Evolutionary conservation across 2,888 invertebrate species (phyloP).

Genomic region (Rotaria sp.): DNA sequence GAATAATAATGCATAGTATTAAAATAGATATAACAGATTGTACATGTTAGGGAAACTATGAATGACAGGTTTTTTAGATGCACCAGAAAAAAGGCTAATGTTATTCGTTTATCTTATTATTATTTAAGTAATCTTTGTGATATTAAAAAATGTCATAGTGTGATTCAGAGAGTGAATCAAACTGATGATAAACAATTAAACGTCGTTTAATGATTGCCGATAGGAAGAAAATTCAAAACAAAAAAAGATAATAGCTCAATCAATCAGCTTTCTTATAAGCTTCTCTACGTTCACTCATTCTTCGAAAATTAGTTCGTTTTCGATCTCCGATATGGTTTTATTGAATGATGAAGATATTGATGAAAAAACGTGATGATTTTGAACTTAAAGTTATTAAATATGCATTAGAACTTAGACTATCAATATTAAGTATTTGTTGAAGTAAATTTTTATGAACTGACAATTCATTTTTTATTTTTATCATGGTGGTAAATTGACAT

Average conservation of each 20-base stretch:
- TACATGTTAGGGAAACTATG: not conserved
- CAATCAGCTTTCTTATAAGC: too few species aligned
- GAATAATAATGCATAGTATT: not conserved
- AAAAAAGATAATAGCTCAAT: too few species aligned
- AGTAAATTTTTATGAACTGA: not conserved
- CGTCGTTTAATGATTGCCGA: too few species aligned
- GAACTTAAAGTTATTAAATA: not conserved
- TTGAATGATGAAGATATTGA: not conserved
- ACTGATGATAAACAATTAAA: too few species aligned
- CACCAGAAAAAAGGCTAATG: not conserved
- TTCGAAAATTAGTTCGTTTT: too few species aligned
- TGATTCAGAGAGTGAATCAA: too few species aligned
- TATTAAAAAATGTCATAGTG: not conserved
- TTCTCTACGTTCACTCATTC: too few species aligned
- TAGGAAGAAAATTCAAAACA: too few species aligned
- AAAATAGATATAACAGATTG: not conserved
- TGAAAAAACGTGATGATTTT: constrained; percentile 25
- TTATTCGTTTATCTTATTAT: constrained; percentile 11
- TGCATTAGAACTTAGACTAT: not conserved
- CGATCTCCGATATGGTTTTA: too few species aligned
- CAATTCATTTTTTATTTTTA: not conserved
- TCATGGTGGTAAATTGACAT: constrained; percentile 7
- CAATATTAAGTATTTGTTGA: not conserved
- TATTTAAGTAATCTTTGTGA: not conserved
- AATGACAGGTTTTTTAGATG: not conserved